Base-by-base conservation (phyloP, 2,888 invertebrate genomes). In the Syrphus vitripennis region DNA sequence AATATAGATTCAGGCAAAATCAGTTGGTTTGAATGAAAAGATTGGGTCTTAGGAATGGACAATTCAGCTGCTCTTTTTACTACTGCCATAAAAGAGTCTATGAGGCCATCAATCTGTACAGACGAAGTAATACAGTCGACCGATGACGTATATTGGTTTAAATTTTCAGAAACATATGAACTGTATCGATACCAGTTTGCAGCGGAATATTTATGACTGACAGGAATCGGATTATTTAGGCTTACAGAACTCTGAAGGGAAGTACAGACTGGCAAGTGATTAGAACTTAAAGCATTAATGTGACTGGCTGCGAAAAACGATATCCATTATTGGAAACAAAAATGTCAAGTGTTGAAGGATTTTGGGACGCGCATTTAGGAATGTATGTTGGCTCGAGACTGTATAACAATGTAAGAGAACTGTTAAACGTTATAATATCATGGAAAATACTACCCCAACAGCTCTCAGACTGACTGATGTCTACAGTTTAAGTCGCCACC, bases 271-370 rank as follows among this genome's bases (percentile, higher is more conserved):
- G 19, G 57, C 5, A 34, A 14, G 21, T 59, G 34, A 59, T 59
- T 59, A 3, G 57, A 59, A 21, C 34, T 7, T 34, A 59, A 59
- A 21, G 34, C 34, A 34, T 34, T 34, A 31, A 55, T 1, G 29
- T 53, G 5, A 53, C 53, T 26, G 55, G 55, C 6, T 55, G 55
- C n/a, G 55, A 31, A 19, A 55, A 55, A 10, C 31, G 53, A 55
- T 14, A 19, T 9, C 31, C 55, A 19, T 31, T 55, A 16, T 55
- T 55, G 9, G 55, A 16, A 29, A 55, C 10, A 31, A 31, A 55
- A 31, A 55, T 5, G 55, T 55, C 55, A 31, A 55, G 31, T 16
- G 55, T 31, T 55, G 55, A 55, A 55, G 55, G 55, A 55, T 55
- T 31, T 31, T 55, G 55, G 16, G 55, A 55, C 3, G 55, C 29